These are phyloP conservation scores for Diplogasteroides magnus DNA, from an alignment of 1,140 invertebrate species.

Conservation along the genomic window DNA sequence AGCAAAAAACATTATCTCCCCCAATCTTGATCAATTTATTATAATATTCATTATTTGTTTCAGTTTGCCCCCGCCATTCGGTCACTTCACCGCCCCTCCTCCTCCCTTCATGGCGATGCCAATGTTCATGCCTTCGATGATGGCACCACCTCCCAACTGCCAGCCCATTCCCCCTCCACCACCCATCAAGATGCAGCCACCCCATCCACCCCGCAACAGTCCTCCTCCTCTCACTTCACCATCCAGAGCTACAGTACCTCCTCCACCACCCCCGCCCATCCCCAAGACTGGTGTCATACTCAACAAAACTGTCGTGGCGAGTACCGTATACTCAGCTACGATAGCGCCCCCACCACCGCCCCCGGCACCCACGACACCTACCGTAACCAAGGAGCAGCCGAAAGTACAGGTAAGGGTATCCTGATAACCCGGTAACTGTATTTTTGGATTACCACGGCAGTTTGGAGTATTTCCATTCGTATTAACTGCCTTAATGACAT, in stretches of 20 bases:
- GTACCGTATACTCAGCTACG: no score
- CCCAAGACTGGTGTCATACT: neutral
- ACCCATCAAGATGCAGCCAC: neutral
- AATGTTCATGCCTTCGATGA: neutral
- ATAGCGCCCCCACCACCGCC: no score
- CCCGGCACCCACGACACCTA: no score
- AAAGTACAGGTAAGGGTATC: no score
- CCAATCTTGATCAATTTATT: neutral
- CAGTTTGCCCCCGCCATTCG: neutral
- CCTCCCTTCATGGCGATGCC: neutral
- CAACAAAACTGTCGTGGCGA: no score
- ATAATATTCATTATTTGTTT: neutral
- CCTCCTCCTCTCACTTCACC: neutral
- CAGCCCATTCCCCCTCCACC: neutral
- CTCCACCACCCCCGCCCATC: neutral
- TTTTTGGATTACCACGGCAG: no score
- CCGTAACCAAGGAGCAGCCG: no score
- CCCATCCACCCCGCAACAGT: neutral
- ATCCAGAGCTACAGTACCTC: neutral
- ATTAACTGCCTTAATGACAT: no score
- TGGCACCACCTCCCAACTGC: neutral
- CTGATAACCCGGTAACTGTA: no score
- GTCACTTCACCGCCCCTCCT: constrained; percentile 8
- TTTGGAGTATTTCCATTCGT: no score
- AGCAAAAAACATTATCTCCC: neutral